Base-by-base conservation (phyloP, 2,888 invertebrate genomes). In the Hydroisotoma schaefferi region DNA sequence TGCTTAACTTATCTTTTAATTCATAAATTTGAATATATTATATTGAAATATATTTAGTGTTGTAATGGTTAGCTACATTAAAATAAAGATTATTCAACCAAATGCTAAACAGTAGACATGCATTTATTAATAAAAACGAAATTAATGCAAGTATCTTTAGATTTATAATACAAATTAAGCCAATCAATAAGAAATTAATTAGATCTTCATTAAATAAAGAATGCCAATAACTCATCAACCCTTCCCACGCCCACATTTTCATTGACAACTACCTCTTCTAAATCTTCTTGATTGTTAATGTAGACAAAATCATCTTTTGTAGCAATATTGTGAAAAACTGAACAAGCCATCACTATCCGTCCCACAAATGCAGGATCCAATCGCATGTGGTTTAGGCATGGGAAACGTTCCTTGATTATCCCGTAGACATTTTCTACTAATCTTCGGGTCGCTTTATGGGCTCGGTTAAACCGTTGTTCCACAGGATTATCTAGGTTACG, bases 321-420 rank as follows among this genome's bases (percentile, higher is more conserved):
- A 2, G 49, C 37, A 5, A 57, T 57, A 27, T 57, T 57, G 20
- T 57, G 57, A 6, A 57, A 33, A 3, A 49, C 49, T 2, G 51
- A 20, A 43, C 57, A 57, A 8, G 49, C 40, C 15, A 57, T 18
- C 1, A 57, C 49, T 8, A 57, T 23, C n/a, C 29, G 18, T 2
- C 33, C 57, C 1, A 49, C 57, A 20, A 26, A 49, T 20, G 27
- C 48, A 1, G 57, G 57, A 1, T 37, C 12, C 2, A 57, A 20
- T 23, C 52, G 43, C 2, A 57, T 6, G 22, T 44, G 46, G 10
- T 57, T 57, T 6, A 57, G 26, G 25, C 48, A 29, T 28, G 44
- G 40, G 37, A 57, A 57, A 1, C 57, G 43, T 15, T 57, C 52
- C 33, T 52, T 57, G 2, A 57, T n/a, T 18, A 57, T 59, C 28